Evolutionary conservation across 2,113 vertebrate genomes (phyloP), one percentile per base, ranked within the genome.

Genomic region (Nothoprocta perdicaria): DNA sequence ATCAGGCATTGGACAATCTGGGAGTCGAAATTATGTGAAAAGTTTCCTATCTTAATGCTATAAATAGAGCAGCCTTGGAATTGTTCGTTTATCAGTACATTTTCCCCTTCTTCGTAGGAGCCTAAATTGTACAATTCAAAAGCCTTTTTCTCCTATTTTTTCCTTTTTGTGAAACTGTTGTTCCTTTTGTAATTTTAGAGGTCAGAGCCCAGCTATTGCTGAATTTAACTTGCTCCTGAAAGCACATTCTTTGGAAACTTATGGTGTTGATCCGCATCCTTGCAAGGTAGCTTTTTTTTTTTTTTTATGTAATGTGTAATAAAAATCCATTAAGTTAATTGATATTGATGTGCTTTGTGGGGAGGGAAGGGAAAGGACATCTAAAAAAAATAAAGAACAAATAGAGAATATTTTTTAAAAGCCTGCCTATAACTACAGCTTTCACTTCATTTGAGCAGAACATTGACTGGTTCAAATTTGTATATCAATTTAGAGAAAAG

Each of bases 261-360:
- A 99, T 0, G 99, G 99, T 41, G 99, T 99, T 31, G 99, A 99
- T 97, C 99, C 99, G 68, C 99, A 99, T 91, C 99, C 99, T 10
- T 99, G 99, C 98, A 99, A 99, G 99, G 99, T 99, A 98, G 96
- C 14, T 31, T 12, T 12, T n/a, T 4, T 78, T 12, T 12, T n/a
- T 4, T 74, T 83, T 75, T 79, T 65, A 43, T 12, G 48, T 72
- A 52, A 24, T 2, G 38, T 60, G n/a, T 41, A 66, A 58, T 87
- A 53, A 81, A 90, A 79, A 46, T 0, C 1, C 6, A 27, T 29
- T 67, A 48, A 38, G 26, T n/a, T 5, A 74, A 19, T 38, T 76
- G 5, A 38, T 84, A 52, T 84, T 61, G 11, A 13, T 69, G 38
- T 84, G 13, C 0, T 38, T 48, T 33, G 15, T 29, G 53, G 15